phyloP scores from a whole-genome alignment of 2,797 vertebrate genomes.

The Gymnoscopelus braueri region DNA sequence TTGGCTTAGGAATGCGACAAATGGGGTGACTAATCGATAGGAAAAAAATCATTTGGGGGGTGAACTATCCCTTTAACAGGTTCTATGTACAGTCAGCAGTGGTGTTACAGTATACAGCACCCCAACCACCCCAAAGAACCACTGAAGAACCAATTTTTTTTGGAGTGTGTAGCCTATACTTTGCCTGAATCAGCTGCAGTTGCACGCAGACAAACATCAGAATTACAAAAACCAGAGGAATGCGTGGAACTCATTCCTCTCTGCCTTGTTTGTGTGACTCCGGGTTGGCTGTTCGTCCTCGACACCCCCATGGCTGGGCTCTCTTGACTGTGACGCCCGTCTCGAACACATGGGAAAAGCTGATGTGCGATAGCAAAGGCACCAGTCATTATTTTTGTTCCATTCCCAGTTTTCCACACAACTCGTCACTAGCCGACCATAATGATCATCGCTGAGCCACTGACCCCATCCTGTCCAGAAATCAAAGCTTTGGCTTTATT shows the following conservation, averaged over 20 bases:
- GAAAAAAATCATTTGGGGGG: no score
- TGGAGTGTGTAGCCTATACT: not conserved
- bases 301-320: not conserved
- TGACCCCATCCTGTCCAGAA: constrained; percentile 17
- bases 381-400: constrained; percentile 3
- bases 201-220: not conserved
- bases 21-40: no score
- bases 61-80: no score
- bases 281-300: not conserved
- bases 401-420: not conserved
- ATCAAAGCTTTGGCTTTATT: not conserved
- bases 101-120: no score
- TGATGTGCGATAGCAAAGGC: not conserved
- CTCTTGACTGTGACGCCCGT: no score
- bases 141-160: no score
- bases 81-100: no score
- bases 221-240: not conserved
- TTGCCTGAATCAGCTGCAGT: constrained; percentile 1
- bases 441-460: constrained; percentile 17
- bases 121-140: no score
- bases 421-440: constrained; percentile 7
- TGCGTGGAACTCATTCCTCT: not conserved
- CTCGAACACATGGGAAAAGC: not conserved
- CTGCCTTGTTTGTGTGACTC: constrained; percentile 8
- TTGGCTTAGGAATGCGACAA: no score